phyloP scores from a whole-genome alignment of 2,797 vertebrate species.

The Meriones psammophilus region DNA sequence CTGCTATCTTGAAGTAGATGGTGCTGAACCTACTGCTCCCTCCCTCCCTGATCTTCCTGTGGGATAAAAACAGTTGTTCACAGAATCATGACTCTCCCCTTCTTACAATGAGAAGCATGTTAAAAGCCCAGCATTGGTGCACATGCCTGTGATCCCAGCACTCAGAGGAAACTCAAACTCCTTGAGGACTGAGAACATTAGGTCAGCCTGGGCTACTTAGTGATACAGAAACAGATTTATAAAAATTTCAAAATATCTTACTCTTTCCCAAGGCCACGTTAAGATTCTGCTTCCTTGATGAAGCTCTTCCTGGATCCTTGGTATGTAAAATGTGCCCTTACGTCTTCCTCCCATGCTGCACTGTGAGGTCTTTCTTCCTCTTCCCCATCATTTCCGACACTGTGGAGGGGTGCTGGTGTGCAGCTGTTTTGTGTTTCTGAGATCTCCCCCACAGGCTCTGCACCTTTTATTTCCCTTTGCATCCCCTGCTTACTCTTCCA shows the following conservation, averaged over 20 bases:
- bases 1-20: background rate
- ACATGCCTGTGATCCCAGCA: background rate
- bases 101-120: background rate
- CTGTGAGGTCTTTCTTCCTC: background rate
- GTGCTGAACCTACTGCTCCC: background rate
- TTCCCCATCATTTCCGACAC: too few species aligned
- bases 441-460: background rate
- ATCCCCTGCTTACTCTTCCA: accelerated
- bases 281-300: background rate
- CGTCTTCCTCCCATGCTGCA: background rate
- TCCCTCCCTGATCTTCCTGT: background rate
- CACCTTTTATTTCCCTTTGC: background rate
- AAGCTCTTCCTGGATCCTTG: background rate
- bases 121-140: background rate
- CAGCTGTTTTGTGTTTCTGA: too few species aligned
- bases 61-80: background rate
- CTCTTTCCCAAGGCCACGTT: background rate
- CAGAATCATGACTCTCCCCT: background rate
- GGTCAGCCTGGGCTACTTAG: background rate
- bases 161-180: background rate
- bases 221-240: background rate
- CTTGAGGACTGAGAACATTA: background rate
- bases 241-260: background rate
- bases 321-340: background rate
- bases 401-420: background rate